These are phyloP conservation scores for Euura lappo DNA, from an alignment of 1,140 invertebrate species.

Conservation along the genomic window DNA sequence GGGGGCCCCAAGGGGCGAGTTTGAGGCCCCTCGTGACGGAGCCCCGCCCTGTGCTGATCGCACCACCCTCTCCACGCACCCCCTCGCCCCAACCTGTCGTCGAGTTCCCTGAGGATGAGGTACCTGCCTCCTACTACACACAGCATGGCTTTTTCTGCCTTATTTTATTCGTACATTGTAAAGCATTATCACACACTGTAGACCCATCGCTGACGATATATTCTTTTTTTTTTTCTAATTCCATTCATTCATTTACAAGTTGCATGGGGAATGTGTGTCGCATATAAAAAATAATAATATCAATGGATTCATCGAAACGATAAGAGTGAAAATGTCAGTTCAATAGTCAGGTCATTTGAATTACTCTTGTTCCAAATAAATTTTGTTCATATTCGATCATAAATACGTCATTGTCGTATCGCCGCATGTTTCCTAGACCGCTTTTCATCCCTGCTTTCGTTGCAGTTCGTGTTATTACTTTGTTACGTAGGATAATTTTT, in stretches of 20 bases:
- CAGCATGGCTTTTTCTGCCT: constrained; percentile 38
- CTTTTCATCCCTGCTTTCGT: constrained; percentile 6
- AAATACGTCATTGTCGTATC: neutral
- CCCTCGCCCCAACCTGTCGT: constrained; percentile 78
- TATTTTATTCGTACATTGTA: neutral
- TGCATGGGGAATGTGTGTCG: neutral
- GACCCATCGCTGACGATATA: neutral
- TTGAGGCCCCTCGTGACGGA: constrained; percentile 59
- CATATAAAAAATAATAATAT: neutral
- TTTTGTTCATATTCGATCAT: no score
- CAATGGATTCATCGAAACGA: neutral
- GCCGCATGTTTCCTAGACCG: neutral
- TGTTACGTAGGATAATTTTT: no score
- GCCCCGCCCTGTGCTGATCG: constrained; percentile 59
- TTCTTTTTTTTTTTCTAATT: no score
- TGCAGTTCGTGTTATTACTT: neutral
- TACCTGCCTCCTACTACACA: constrained; percentile 54
- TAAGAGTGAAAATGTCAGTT: neutral
- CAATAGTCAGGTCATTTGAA: neutral
- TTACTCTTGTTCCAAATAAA: no score
- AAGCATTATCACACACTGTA: neutral
- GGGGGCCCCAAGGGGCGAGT: constrained; percentile 59
- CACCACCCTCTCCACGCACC: constrained; percentile 68
- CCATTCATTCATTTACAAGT: neutral
- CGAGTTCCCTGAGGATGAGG: constrained; percentile 82